Evolutionary conservation across 2,797 vertebrate genomes (phyloP).

Genomic region (Echeneis naucrates): DNA sequence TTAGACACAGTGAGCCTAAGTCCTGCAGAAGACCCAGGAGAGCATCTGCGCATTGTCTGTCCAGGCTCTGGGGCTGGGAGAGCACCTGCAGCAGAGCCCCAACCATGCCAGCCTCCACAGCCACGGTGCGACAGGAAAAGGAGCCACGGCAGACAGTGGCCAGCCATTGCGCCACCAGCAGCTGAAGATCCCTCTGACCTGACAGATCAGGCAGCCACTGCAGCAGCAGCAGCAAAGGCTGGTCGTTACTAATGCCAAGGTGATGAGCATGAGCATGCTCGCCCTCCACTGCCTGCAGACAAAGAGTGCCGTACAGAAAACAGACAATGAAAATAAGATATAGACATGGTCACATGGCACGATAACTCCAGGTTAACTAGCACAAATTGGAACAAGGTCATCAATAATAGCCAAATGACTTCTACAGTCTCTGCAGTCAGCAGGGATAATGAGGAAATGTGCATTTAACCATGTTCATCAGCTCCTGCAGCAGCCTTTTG

Average conservation of each 20-base stretch:
- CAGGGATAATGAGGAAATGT: slow-evolving; percentile 38
- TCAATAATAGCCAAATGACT: slow-evolving; percentile 27
- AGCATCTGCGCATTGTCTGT: slow-evolving; percentile 87
- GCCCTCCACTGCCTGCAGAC: slow-evolving; percentile 90
- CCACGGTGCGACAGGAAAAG: slow-evolving; percentile 90
- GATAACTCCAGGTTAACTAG: slow-evolving; percentile 22
- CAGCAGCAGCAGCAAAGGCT: slow-evolving; percentile 91
- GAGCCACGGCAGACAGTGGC: slow-evolving; percentile 89
- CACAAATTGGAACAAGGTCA: slow-evolving; percentile 31
- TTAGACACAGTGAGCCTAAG: slow-evolving; percentile 90
- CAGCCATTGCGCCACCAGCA: slow-evolving; percentile 90
- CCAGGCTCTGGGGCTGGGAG: slow-evolving; percentile 79
- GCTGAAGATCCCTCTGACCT: slow-evolving; percentile 86
- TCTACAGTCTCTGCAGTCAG: slow-evolving; percentile 13
- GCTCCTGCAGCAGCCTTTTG: slow-evolving; percentile 91
- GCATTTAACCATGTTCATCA: slow-evolving; percentile 95
- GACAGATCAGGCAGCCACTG: slow-evolving; percentile 91
- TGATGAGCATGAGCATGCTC: slow-evolving; percentile 85
- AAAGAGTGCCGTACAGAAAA: neutral
- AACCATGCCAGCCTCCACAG: slow-evolving; percentile 93
- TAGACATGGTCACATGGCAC: neutral
- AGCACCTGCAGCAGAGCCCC: slow-evolving; percentile 87
- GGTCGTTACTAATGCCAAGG: slow-evolving; percentile 91
- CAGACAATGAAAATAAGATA: slow-evolving; percentile 8
- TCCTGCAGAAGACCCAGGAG: slow-evolving; percentile 90